A percentile compares a stretch with the other conserved stretches of the same genome.
Evolutionary conservation across 2,113 vertebrate genomes (phyloP).

Genomic region (Laticauda laticaudata): DNA sequence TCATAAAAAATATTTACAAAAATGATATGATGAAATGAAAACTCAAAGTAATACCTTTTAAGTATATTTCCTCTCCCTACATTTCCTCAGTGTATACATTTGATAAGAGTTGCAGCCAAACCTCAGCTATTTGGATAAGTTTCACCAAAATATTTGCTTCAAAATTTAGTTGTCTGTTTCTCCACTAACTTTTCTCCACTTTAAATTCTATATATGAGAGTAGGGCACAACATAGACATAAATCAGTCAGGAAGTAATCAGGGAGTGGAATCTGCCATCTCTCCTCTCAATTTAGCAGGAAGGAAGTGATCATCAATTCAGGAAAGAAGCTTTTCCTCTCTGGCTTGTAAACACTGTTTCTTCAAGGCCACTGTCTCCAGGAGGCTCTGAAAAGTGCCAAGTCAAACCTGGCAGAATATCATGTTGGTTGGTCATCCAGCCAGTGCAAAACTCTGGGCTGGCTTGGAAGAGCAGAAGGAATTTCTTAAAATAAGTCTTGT

Average conservation of each 20-base stretch:
- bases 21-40: slow-evolving; percentile 25
- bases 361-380: neutral
- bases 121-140: neutral
- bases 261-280: neutral
- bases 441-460: neutral
- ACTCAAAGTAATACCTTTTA: neutral
- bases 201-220: neutral
- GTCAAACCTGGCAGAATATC: neutral
- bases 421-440: neutral
- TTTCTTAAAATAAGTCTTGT: neutral
- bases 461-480: neutral
- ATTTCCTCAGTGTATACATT: neutral
- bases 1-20: neutral
- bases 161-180: neutral
- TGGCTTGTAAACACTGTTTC: neutral
- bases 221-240: neutral
- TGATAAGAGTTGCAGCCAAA: neutral
- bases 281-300: neutral
- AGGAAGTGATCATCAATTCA: neutral
- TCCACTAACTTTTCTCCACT: neutral
- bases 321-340: neutral
- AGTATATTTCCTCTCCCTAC: slow-evolving; percentile 5
- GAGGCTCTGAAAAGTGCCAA: neutral
- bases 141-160: neutral
- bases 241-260: neutral